Evolutionary conservation across 2,888 invertebrate genomes (phyloP).

Genomic region (Steinernema hermaphroditum): DNA sequence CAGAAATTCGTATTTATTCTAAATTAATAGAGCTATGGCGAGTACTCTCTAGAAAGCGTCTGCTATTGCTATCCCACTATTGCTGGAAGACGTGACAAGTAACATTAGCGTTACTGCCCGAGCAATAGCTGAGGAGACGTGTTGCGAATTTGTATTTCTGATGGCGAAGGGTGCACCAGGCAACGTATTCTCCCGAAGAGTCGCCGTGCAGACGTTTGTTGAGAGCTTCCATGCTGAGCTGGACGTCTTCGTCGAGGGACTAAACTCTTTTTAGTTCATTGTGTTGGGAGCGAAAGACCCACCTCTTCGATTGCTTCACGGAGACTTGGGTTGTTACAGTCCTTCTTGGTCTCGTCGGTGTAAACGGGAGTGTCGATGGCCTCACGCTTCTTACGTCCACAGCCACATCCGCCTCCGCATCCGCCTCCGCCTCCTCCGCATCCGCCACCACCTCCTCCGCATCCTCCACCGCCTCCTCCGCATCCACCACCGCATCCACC

Average conservation of each 20-base stretch:
- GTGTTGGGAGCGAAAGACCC: too few species aligned
- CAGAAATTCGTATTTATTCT: background rate
- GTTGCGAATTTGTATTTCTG: slow-evolving; percentile 28
- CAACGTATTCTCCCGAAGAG: slow-evolving; percentile 20
- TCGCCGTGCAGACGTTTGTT: slow-evolving; percentile 21
- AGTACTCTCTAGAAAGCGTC: background rate
- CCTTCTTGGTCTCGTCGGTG: slow-evolving; percentile 26
- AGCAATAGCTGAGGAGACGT: slow-evolving; percentile 3
- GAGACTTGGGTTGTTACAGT: slow-evolving; percentile 18
- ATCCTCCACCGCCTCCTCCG: slow-evolving; percentile 6
- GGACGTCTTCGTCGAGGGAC: slow-evolving; percentile 20
- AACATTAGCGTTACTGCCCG: slow-evolving; percentile 4
- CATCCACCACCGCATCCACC: slow-evolving; percentile 6
- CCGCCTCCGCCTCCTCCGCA: slow-evolving; percentile 14
- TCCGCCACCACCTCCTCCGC: slow-evolving; percentile 2
- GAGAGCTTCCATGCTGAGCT: slow-evolving; percentile 1
- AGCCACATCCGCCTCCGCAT: slow-evolving; percentile 39
- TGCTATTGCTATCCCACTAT: background rate
- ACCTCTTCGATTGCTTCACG: slow-evolving; percentile 27
- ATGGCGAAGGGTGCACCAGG: slow-evolving; percentile 23
- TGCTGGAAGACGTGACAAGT: slow-evolving; percentile 28
- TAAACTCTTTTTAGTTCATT: background rate
- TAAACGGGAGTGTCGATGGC: slow-evolving; percentile 29
- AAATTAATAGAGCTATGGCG: background rate
- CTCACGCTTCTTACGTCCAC: slow-evolving; percentile 50